Evolutionary conservation across 1,140 invertebrate genomes (phyloP), one percentile per base, ranked within the genome.

Genomic region (Lanistes nyassanus): DNA sequence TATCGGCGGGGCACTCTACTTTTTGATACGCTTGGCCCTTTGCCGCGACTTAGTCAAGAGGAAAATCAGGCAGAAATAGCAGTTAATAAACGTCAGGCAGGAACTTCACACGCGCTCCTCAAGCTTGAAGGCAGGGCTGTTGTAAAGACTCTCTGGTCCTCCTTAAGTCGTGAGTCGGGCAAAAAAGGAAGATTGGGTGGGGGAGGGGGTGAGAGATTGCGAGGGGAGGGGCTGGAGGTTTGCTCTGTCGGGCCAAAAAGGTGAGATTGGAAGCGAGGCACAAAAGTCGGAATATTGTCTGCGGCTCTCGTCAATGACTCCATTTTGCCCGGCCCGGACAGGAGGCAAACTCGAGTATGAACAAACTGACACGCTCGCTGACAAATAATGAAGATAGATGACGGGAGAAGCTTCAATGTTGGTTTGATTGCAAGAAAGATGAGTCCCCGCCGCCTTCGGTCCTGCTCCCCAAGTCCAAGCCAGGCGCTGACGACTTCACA

Each of bases 361-460:
- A 76, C 74, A 76, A 76, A 74, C 68, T 80, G 79, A 80, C 79
- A 80, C 37, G 72, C 34, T 78, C 65, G 69, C 36, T 67, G 66
- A 80, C 76, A 80, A 80, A 78, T 80, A 78, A 80, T 80, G 76
- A 80, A 78, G 79, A 80, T 78, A 78, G 76, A 80, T 74, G 79
- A 80, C 79, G 78, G 53, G 47, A 37, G 67, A 34, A 60, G 39
- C 76, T 62, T 58, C 47, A 58, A 69, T 77, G 72, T 64, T 67
- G 77, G 79, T 77, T 66, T 71, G 79, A 67, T 37, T 73, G 64
- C 66, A 56, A 55, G 34, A 66, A 56, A 69, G 79, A 77, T 64
- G 74, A 74, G 76, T 55, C 53, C 56, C 16, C 39, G 69, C 34
- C 64, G 16, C 67, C 62, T 67, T 76, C 70, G 75, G 70, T 47